Conservation (phyloP, 2,113 vertebrate species). For the Cercocebus atys region DNA sequence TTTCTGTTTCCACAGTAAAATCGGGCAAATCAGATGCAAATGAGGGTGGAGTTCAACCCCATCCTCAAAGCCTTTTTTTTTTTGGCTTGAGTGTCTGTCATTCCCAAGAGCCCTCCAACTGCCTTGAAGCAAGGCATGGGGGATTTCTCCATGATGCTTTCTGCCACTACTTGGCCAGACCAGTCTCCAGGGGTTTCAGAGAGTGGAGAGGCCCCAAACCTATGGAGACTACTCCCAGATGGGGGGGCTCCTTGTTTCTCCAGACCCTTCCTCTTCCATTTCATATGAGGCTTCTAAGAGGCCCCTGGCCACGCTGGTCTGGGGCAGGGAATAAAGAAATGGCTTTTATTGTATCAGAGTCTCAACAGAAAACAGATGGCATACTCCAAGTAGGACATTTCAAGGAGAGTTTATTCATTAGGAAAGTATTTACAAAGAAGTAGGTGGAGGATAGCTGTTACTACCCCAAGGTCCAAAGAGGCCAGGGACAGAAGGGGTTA, state of each 20-base stretch:
- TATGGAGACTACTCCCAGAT: background rate
- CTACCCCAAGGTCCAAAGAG: background rate
- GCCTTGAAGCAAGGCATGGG: background rate
- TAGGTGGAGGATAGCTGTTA: background rate
- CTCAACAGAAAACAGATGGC: background rate
- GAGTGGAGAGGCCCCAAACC: background rate
- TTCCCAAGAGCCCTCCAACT: background rate
- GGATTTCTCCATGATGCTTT: background rate
- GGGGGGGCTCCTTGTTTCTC: background rate
- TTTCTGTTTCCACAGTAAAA: conserved; percentile 30
- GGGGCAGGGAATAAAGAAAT: background rate
- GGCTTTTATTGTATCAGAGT: background rate
- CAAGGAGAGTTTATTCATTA: background rate
- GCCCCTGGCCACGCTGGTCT: background rate
- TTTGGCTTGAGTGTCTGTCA: background rate
- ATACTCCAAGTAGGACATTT: background rate
- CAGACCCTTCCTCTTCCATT: background rate
- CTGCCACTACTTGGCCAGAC: background rate
- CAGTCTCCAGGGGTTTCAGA: background rate
- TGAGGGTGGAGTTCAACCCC: background rate
- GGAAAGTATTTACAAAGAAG: background rate
- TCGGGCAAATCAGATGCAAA: background rate
- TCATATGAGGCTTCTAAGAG: background rate
- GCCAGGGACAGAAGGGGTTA: background rate
- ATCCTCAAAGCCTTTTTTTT: background rate